A percentile compares a stretch with the other conserved stretches of the same genome.
phyloP scores from a whole-genome alignment of 2,797 vertebrate species.

The Anomalospiza imberbis region DNA sequence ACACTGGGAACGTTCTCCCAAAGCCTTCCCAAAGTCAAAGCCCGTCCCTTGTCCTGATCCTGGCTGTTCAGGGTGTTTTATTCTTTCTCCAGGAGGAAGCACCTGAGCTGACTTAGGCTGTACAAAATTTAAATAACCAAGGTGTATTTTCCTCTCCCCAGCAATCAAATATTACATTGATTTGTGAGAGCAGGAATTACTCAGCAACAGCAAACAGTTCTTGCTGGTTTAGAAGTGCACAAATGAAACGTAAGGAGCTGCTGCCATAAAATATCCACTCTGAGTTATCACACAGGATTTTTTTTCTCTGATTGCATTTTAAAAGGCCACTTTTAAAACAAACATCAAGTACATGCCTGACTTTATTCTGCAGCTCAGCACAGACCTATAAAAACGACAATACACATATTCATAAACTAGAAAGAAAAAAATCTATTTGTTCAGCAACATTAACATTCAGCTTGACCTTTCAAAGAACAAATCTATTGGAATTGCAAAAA shows the following conservation, averaged over 20 bases:
- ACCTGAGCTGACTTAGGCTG: not conserved
- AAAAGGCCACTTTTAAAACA: not conserved
- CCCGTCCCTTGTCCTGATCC: not conserved
- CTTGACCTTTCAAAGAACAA: slow-evolving; percentile 15
- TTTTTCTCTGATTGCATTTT: not conserved
- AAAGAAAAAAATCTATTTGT: not conserved
- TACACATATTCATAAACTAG: not conserved
- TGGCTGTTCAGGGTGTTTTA: not conserved
- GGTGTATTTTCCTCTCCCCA: not conserved
- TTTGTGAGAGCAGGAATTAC: not conserved
- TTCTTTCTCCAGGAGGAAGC: not conserved
- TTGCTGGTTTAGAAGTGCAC: not conserved
- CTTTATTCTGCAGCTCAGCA: not conserved
- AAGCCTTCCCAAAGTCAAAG: not conserved
- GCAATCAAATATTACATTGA: not conserved
- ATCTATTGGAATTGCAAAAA: not conserved
- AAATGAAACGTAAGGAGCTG: not conserved
- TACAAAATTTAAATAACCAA: not conserved
- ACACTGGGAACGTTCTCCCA: not conserved
- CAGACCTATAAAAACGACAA: not conserved
- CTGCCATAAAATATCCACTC: not conserved
- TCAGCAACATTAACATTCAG: not conserved
- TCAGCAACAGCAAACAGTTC: not conserved
- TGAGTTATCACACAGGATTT: not conserved
- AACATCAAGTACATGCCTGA: not conserved